phyloP scores from a whole-genome alignment of 1,140 invertebrate genomes.

The Geopemphigus sp. region DNA sequence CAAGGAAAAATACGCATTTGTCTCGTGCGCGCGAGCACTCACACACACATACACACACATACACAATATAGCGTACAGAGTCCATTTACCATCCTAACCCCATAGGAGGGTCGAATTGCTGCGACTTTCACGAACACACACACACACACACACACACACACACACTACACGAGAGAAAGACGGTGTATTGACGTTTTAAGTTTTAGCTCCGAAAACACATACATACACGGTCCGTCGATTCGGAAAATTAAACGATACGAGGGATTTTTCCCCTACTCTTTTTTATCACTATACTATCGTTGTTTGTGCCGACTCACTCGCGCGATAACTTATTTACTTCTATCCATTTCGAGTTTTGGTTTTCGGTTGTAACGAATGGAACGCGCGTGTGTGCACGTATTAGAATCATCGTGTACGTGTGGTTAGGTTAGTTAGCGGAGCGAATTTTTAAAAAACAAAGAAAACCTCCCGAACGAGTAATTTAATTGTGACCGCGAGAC shows the following conservation, averaged over 20 bases:
- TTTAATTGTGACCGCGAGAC: background rate
- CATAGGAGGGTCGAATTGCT: background rate
- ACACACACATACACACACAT: background rate
- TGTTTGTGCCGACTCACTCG: too few relatives aligned
- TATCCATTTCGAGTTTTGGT: too few relatives aligned
- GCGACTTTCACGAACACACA: background rate
- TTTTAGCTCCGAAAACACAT: background rate
- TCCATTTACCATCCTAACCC: too few relatives aligned
- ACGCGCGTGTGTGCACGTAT: too few relatives aligned
- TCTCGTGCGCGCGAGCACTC: background rate
- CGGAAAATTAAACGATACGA: background rate
- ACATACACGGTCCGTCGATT: background rate
- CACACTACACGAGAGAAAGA: background rate
- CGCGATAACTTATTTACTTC: too few relatives aligned
- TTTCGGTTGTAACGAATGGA: too few relatives aligned
- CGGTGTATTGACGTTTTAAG: background rate
- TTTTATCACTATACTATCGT: background rate
- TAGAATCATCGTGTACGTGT: too few relatives aligned
- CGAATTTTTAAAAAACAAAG: too few relatives aligned
- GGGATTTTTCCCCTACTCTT: background rate
- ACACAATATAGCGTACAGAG: too few relatives aligned
- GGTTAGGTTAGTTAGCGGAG: too few relatives aligned
- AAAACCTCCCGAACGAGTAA: background rate
- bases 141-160: too few relatives aligned
- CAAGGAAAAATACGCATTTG: background rate